Base-by-base conservation (phyloP, 2,888 invertebrate species). In the Stenchaetothrips biformis region DNA sequence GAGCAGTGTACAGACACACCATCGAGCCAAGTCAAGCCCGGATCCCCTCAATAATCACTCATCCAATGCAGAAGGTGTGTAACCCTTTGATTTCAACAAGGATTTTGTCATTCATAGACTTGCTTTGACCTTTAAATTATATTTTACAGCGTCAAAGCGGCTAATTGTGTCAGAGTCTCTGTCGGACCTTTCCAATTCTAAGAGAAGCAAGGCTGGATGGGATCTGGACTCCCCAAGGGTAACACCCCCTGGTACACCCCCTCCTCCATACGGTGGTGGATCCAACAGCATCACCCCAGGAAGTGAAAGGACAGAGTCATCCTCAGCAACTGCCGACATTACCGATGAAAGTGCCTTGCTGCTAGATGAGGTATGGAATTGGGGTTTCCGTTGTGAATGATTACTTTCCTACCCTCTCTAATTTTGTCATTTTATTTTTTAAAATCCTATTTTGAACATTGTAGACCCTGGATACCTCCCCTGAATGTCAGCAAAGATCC, bases 211-310 rank as follows among this genome's bases (percentile, higher is more conserved):
- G 80, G 84, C 84, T 77, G 84, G 85, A 62, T 87, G 88, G 86
- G 88, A 88, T 82, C 85, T 86, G 59, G 86, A 86, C 84, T 86
- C 83, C 83, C 88, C 83, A 84, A 87, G 82, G 53, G 85, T 89
- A n/a, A 92, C 93, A 27, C 94, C 94, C 78, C 94, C 95, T 2
- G 95, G 95, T 80, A 95, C 95, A n/a, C 95, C 95, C 77, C 95
- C 95, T 25, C 95, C 95, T 27, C 95, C 95, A 0, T 95, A 95
- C 87, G 90, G 84, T 21, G 62, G 74, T 37, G 48, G 67, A n/a
- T 67, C 67, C 9, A 67, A 21, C 67, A 67, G 67, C 67, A 67
- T 67, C 21, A 67, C 67, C 21, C 67, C 67, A 21, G 67, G 67
- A n/a, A 67, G 67, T 67, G 67, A 67, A 21, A 67, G 67, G 21